Conservation (phyloP, 1,140 invertebrate genomes). For the Drosophila melanogaster region Release_6_plus_ISO1_MT NT_037436.4:3768001-3768500, state of each 20-base stretch:
- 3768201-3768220: constrained; percentile 71
- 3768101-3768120: constrained; percentile 71
- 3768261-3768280: too few relatives aligned
- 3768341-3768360: background rate
- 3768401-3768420: background rate
- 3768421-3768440: background rate
- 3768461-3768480: background rate
- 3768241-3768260: constrained; percentile 33
- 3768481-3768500: constrained; percentile 43
- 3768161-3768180: constrained; percentile 28
- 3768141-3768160: constrained; percentile 6
- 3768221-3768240: constrained; percentile 62
- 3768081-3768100: background rate
- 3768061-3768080: background rate
- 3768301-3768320: constrained; percentile 12
- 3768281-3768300: constrained; percentile 27
- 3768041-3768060: constrained; percentile 63
- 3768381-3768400: background rate
- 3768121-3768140: constrained; percentile 30
- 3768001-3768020: constrained; percentile 32
- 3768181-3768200: constrained; percentile 65
- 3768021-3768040: constrained; percentile 41
- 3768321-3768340: background rate
- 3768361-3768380: background rate
- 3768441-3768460: background rate